Base-by-base conservation (phyloP, 1,140 invertebrate genomes). In the Ips nitidus region DNA sequence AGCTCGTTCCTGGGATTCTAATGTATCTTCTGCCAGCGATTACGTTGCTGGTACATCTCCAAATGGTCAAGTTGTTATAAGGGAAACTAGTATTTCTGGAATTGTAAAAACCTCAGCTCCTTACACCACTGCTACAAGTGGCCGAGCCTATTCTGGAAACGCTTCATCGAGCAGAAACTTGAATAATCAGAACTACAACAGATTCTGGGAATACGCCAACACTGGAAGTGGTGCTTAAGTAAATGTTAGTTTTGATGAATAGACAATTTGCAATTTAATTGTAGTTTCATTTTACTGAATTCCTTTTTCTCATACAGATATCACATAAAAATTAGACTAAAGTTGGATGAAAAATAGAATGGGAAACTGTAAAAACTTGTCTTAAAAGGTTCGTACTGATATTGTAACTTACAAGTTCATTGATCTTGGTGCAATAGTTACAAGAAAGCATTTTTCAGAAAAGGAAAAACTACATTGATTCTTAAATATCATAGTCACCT, bases 1-100 rank as follows among this genome's bases (percentile, higher is more conserved):
- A 8, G 64, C 52, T 1, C 53, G 64, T 2, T n/a, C 53, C 4
- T 66, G 64, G 64, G 64, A 58, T 58, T 2, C 53, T 58, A 45
- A 55, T 7, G 2, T 58, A 58, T 58, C 53, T 4, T 66, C 56
- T 4, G 40, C 64, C 45, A 66, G 45, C 52, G 64, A 40, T 4
- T 66, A 66, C 2, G 37, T 56, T n/a, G 53, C 53, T 22, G 53
- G n/a, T n/a, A 22, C 37, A n/a, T 56, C 53, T 22, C 53, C 53
- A 56, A 59, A 59, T 53, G 50, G 50, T 4, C 63, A 65, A 65
- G 7, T 65, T 7, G 8, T 56, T n/a, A 55, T 65, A 36, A 8
- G 63, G 38, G 43, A 55, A 41, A 65, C 52, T 7, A 38, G 37
- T 56, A 37, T 65, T 2, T 43, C 7, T 36, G 53, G 41, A 5